These are phyloP conservation scores for Seriola quinqueradiata DNA, from an alignment of 2,113 vertebrate genomes.

Conservation along the genomic window DNA sequence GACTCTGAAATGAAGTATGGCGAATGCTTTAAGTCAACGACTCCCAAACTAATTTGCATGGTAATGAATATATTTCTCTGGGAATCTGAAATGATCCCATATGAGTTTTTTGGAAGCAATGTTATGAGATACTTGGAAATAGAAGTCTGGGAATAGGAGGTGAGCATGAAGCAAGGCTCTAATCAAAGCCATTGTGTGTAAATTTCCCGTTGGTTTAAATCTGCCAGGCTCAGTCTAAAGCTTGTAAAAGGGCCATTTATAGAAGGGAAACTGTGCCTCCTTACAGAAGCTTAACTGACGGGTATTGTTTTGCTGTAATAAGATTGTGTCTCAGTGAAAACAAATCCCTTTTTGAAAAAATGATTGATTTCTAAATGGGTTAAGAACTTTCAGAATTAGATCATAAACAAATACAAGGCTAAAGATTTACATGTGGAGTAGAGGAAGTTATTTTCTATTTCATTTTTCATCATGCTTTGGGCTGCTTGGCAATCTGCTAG, in stretches of 20 bases:
- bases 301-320: slow-evolving; percentile 52
- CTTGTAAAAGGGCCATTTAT: slow-evolving; percentile 59
- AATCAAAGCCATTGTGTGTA: slow-evolving; percentile 72
- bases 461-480: slow-evolving; percentile 23
- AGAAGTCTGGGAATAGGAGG: slow-evolving; percentile 70
- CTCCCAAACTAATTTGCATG: slow-evolving; percentile 87
- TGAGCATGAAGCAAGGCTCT: slow-evolving; percentile 64
- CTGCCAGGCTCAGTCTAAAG: slow-evolving; percentile 52
- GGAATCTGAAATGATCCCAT: slow-evolving; percentile 80
- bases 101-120: slow-evolving; percentile 68
- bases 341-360: slow-evolving; percentile 54
- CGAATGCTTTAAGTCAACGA: slow-evolving; percentile 83
- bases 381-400: slow-evolving; percentile 63
- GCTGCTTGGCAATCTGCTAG: slow-evolving; percentile 41
- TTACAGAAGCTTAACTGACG: slow-evolving; percentile 42
- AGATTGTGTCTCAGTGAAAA: slow-evolving; percentile 38
- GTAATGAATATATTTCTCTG: slow-evolving; percentile 86
- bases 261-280: slow-evolving; percentile 41
- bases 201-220: slow-evolving; percentile 65
- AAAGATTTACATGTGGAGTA: slow-evolving; percentile 15
- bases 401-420: slow-evolving; percentile 46
- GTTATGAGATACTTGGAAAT: slow-evolving; percentile 57
- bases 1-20: slow-evolving; percentile 85
- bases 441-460: slow-evolving; percentile 21
- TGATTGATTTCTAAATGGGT: slow-evolving; percentile 63